Evolutionary conservation across 1,140 invertebrate genomes (phyloP).

Genomic region (Dufourea novaeangliae): DNA sequence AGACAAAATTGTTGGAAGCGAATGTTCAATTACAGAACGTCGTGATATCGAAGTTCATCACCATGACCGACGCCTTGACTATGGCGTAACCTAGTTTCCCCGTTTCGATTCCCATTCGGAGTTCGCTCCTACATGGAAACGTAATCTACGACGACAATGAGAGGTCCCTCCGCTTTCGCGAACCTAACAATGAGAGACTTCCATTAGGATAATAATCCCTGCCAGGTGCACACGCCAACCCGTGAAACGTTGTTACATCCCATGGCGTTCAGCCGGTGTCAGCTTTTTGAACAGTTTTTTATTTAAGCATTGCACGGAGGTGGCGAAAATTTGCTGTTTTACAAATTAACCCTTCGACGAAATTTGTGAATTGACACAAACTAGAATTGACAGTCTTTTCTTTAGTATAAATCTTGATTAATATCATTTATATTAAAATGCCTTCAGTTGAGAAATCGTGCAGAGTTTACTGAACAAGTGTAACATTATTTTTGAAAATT

Average conservation of each 20-base stretch:
- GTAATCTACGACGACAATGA: slow-evolving; percentile 39
- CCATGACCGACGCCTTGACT: slow-evolving; percentile 16
- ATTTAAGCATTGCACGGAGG: too few species aligned
- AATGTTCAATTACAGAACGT: slow-evolving; percentile 11
- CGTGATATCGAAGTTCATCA: slow-evolving; percentile 33
- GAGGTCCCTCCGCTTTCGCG: slow-evolving; percentile 28
- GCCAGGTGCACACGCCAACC: slow-evolving; percentile 9
- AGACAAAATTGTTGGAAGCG: not conserved
- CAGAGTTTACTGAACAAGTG: too few species aligned
- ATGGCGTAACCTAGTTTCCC: slow-evolving; percentile 41
- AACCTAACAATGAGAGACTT: slow-evolving; percentile 33
- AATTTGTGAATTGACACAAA: too few species aligned
- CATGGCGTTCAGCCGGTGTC: not conserved
- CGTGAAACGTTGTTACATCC: not conserved
- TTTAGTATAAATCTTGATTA: too few species aligned
- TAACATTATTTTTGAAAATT: too few species aligned
- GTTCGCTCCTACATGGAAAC: slow-evolving; percentile 25
- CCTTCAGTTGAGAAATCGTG: too few species aligned
- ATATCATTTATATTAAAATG: too few species aligned
- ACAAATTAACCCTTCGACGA: too few species aligned
- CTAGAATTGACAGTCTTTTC: too few species aligned
- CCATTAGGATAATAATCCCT: slow-evolving; percentile 44
- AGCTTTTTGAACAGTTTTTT: too few species aligned
- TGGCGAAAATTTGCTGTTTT: too few species aligned
- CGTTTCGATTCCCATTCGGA: slow-evolving; percentile 44